Evolutionary conservation across 2,113 vertebrate species (phyloP), one percentile per base, ranked within the genome.

Genomic region (Scartelaos histophorus): DNA sequence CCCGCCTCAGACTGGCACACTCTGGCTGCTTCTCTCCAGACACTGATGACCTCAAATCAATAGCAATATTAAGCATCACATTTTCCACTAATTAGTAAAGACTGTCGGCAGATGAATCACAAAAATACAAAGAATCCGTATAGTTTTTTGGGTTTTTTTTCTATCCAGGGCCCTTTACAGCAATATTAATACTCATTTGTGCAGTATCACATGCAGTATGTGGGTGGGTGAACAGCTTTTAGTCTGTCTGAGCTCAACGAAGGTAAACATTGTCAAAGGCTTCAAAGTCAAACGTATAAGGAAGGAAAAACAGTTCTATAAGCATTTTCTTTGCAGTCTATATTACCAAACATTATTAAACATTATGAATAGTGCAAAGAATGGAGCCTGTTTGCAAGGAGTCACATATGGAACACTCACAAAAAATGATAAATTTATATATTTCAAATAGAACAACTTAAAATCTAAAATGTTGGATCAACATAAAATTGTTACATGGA

Each of bases 1-100:
- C 75, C 58, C 25, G 66, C 60, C 61, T 82, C 71, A 25, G 56
- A 76, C 66, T 29, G 24, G 70, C 67, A 78, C 66, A 66, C 64
- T 65, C 62, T 73, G 67, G 11, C 45, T 70, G 57, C 68, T n/a
- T 73, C 64, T n/a, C 29, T 49, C 66, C 21, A 38, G 47, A 34
- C 57, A 54, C 47, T 49, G 13, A 1, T 13, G 46, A 72, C 67
- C 67, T 67, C 66, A 67, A 66, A 19, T 69, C 17, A 5, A 29
- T 45, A 74, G 38, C 7, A 7, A 66, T 61, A n/a, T 64, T n/a
- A 64, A 64, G 29, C 17, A 16, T 15, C 34, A 64, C 34, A 64
- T 64, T 38, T 38, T 61, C 58, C 58, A 15, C 25, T 61, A 17
- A 61, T 61, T 61, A 29, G 24, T 34, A 34, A 61, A 25, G 5